Evolutionary conservation across 1,140 invertebrate genomes (phyloP).

Genomic region (Drosophila novamexicana): DNA sequence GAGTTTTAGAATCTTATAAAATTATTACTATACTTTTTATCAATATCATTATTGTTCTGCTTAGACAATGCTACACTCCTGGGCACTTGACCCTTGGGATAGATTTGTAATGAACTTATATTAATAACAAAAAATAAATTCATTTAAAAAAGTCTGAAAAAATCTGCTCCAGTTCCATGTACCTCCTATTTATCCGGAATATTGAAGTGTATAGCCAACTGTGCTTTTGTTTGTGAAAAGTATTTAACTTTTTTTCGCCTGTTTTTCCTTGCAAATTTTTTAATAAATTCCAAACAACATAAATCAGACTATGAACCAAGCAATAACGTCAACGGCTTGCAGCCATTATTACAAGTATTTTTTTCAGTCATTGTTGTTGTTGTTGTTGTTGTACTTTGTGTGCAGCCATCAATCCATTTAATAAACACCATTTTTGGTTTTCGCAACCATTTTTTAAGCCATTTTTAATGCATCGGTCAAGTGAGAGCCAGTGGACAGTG

Average conservation of each 20-base stretch:
- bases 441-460: constrained; percentile 75
- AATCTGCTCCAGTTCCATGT: background rate
- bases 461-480: constrained; percentile 70
- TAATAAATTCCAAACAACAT: constrained; percentile 76
- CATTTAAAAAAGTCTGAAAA: background rate
- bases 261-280: constrained; percentile 40
- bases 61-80: no score
- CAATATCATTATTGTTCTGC: no score
- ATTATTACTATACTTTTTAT: no score
- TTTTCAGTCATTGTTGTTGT: constrained; percentile 32
- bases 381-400: constrained; percentile 24
- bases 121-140: background rate
- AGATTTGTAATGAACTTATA: no score
- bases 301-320: constrained; percentile 58
- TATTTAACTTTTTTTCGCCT: constrained; percentile 42
- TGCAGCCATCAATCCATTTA: constrained; percentile 69
- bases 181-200: background rate
- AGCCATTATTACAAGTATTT: constrained; percentile 39
- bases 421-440: constrained; percentile 81
- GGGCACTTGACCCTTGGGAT: no score
- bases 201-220: background rate
- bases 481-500: constrained; percentile 9
- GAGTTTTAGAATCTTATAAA: no score
- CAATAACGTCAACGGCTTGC: constrained; percentile 51
- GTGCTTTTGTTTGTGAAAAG: constrained; percentile 49